Evolutionary conservation across 2,797 vertebrate genomes (phyloP).

Genomic region (Tiaroga cobitis): DNA sequence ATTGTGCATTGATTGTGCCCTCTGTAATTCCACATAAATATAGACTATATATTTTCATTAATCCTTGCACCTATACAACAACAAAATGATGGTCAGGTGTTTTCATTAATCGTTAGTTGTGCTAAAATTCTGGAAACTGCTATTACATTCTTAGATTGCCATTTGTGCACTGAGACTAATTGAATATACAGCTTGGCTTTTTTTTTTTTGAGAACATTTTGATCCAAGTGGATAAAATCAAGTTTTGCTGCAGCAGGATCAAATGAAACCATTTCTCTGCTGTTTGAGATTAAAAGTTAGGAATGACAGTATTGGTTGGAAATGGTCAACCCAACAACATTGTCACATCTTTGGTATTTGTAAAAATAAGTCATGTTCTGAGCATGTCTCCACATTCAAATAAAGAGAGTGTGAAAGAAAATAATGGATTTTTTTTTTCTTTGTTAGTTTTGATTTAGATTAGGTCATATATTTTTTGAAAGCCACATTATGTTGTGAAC

Average conservation of each 20-base stretch:
- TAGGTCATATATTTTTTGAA: slow-evolving; percentile 47
- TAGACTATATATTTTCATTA: slow-evolving; percentile 55
- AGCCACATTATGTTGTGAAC: slow-evolving; percentile 49
- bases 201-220: slow-evolving; percentile 15
- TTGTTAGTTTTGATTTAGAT: slow-evolving; percentile 7
- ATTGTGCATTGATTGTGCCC: slow-evolving; percentile 59
- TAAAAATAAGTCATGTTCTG: slow-evolving; percentile 10
- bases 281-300: slow-evolving; percentile 12
- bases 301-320: neutral
- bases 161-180: slow-evolving; percentile 32
- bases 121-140: slow-evolving; percentile 47
- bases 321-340: neutral
- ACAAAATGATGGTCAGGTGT: slow-evolving; percentile 45
- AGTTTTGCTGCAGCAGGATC: slow-evolving; percentile 19
- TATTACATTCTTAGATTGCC: slow-evolving; percentile 51
- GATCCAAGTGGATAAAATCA: slow-evolving; percentile 42
- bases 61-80: slow-evolving; percentile 48
- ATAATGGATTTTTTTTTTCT: neutral
- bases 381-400: slow-evolving; percentile 38
- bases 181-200: slow-evolving; percentile 34
- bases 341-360: slow-evolving; percentile 23
- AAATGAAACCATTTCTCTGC: neutral
- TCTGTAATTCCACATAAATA: slow-evolving; percentile 53
- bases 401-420: slow-evolving; percentile 15
- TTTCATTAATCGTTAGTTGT: slow-evolving; percentile 34